phyloP scores from a whole-genome alignment of 1,140 invertebrate genomes.

The Lasaia peninsularis region DNA sequence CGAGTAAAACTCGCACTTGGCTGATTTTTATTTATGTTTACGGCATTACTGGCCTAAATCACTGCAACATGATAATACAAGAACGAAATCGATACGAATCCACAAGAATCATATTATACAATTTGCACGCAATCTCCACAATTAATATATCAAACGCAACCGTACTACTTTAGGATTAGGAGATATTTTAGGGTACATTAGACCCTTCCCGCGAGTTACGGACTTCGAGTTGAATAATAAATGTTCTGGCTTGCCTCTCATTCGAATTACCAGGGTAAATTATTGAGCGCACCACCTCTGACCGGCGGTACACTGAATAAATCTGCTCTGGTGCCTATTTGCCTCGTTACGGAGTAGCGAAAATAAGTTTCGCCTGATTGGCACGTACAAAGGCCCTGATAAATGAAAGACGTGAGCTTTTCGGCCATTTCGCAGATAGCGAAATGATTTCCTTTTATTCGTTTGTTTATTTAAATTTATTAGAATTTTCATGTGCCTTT shows the following conservation, averaged over 20 bases:
- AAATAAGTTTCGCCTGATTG: slow-evolving; percentile 11
- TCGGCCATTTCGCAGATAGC: slow-evolving; percentile 7
- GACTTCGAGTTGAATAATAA: slow-evolving; percentile 26
- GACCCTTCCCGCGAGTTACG: slow-evolving; percentile 17
- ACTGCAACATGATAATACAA: neutral
- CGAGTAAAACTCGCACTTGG: no score
- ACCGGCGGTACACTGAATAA: slow-evolving; percentile 20
- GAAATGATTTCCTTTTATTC: neutral
- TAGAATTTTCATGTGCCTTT: no score
- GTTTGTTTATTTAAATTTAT: no score
- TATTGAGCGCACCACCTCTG: slow-evolving; percentile 28
- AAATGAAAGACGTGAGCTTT: slow-evolving; percentile 7
- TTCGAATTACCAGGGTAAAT: slow-evolving; percentile 30
- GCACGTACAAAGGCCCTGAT: slow-evolving; percentile 8
- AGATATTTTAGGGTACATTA: slow-evolving; percentile 18
- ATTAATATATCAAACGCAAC: slow-evolving; percentile 30
- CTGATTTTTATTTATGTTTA: no score
- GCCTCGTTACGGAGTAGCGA: slow-evolving; percentile 17
- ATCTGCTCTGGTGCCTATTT: slow-evolving; percentile 25
- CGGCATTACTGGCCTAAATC: no score
- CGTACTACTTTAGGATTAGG: slow-evolving; percentile 10
- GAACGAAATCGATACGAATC: slow-evolving; percentile 5
- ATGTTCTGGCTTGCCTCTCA: slow-evolving; percentile 25
- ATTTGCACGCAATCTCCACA: slow-evolving; percentile 6
- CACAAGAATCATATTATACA: slow-evolving; percentile 1